Evolutionary conservation across 1,140 invertebrate species (phyloP).

Genomic region (Hyphantria cunea): DNA sequence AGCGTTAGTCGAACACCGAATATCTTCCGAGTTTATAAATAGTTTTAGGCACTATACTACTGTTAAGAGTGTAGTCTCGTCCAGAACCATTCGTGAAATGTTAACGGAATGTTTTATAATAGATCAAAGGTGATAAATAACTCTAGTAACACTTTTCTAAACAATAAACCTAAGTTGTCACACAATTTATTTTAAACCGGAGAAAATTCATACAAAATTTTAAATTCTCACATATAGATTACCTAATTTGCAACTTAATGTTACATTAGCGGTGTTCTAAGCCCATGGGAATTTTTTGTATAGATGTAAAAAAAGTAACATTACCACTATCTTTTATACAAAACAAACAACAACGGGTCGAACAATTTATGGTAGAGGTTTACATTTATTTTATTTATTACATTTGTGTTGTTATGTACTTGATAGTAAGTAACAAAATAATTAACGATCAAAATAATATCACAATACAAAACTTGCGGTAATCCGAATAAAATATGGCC

Average conservation of each 20-base stretch:
- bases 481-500: too few species aligned
- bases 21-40: conserved; percentile 38
- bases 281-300: conserved; percentile 58
- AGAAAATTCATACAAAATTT: conserved; percentile 50
- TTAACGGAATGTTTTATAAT: conserved; percentile 4
- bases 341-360: conserved; percentile 55
- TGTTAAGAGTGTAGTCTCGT: too few species aligned
- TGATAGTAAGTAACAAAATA: too few species aligned
- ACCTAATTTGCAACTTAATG: conserved; percentile 74
- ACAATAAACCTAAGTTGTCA: conserved; percentile 38
- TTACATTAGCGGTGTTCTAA: conserved; percentile 54
- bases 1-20: conserved; percentile 24
- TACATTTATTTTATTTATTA: not conserved
- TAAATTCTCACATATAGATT: conserved; percentile 71
- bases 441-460: too few species aligned
- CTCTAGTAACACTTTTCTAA: conserved; percentile 31
- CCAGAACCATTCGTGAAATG: conserved; percentile 1
- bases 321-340: conserved; percentile 43
- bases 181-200: conserved; percentile 33
- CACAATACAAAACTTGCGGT: too few species aligned
- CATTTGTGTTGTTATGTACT: too few species aligned
- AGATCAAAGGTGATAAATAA: conserved; percentile 34
- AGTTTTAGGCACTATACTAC: conserved; percentile 13
- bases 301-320: conserved; percentile 43
- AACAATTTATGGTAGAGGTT: conserved; percentile 38